These are phyloP conservation scores for Hycleus phaleratus DNA, from an alignment of 1,140 invertebrate genomes.

Conservation along the genomic window DNA sequence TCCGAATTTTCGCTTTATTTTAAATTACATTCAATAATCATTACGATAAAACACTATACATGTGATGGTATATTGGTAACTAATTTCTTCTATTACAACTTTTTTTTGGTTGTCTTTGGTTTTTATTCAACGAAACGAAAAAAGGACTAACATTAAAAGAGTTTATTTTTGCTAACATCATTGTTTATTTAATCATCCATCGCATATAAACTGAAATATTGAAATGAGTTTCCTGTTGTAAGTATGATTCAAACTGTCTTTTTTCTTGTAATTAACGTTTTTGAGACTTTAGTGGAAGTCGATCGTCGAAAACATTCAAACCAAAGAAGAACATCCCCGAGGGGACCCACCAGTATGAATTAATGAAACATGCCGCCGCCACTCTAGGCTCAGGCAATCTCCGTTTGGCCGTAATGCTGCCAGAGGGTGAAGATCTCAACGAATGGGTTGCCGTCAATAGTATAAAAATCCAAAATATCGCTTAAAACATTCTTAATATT, in stretches of 20 bases:
- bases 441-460: slow-evolving; percentile 99
- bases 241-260: slow-evolving; percentile 25
- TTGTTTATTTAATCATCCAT: too few relatives aligned
- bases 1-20: too few relatives aligned
- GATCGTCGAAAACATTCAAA: slow-evolving; percentile 95
- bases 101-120: too few relatives aligned
- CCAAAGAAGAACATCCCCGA: slow-evolving; percentile 99
- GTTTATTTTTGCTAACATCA: too few relatives aligned
- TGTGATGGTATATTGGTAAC: too few relatives aligned
- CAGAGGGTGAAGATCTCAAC: slow-evolving; percentile 98
- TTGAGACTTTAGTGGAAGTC: slow-evolving; percentile 52
- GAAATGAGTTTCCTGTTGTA: slow-evolving; percentile 44
- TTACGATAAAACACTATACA: too few relatives aligned
- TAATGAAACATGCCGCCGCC: slow-evolving; percentile 98
- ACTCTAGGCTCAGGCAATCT: slow-evolving; percentile 97
- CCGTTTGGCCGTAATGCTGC: slow-evolving; percentile 89
- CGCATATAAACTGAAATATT: too few relatives aligned
- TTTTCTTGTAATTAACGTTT: slow-evolving; percentile 9
- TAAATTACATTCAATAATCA: too few relatives aligned
- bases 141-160: neutral
- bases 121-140: neutral
- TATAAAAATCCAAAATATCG: slow-evolving; percentile 48
- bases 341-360: slow-evolving; percentile 96
- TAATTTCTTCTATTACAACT: too few relatives aligned
- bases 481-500: neutral